Evolutionary conservation across 2,113 vertebrate genomes (phyloP).

Genomic region (Elgaria multicarinata): DNA sequence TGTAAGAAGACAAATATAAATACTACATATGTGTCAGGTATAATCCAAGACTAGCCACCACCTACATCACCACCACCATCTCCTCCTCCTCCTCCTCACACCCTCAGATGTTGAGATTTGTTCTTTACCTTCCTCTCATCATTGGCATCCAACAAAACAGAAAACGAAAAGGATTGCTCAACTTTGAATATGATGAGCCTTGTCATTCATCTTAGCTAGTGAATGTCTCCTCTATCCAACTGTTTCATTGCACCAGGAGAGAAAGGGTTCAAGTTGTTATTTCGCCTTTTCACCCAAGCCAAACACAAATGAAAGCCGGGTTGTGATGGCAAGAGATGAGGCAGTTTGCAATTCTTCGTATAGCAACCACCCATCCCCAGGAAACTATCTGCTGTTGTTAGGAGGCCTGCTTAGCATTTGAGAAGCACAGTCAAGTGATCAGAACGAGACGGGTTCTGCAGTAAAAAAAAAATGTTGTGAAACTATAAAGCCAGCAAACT

Average conservation of each 20-base stretch:
- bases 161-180: not conserved
- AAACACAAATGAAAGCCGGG: too few species aligned
- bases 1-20: not conserved
- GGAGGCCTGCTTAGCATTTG: not conserved
- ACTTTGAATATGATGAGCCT: too few species aligned
- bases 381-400: not conserved
- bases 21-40: not conserved
- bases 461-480: conserved; percentile 14
- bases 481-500: conserved; percentile 26
- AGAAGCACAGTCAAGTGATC: not conserved
- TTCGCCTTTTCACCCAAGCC: not conserved
- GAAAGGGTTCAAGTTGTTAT: not conserved
- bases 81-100: too few species aligned
- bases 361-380: too few species aligned
- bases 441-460: not conserved
- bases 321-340: too few species aligned
- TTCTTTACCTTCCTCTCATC: not conserved
- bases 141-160: too few species aligned
- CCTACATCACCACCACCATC: too few species aligned
- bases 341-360: not conserved
- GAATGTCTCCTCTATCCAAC: not conserved
- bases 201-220: not conserved
- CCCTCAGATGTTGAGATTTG: not conserved
- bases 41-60: not conserved
- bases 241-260: not conserved